Conservation (phyloP, 2,797 vertebrate species). For the Gorsachius magnificus region DNA sequence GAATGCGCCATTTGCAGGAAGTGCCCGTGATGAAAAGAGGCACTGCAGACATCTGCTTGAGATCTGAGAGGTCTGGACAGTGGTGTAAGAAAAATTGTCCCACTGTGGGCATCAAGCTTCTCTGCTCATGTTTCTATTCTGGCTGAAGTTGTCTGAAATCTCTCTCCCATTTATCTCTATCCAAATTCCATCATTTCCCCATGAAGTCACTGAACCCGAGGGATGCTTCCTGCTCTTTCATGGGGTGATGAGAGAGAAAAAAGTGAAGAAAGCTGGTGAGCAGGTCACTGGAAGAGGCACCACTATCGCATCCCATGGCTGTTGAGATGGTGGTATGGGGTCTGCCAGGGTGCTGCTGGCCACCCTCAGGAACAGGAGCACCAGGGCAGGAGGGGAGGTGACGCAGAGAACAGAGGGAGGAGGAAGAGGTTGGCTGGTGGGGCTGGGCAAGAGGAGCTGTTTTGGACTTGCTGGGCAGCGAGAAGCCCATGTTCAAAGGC, state of each 20-base stretch:
- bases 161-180: background rate
- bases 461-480: background rate
- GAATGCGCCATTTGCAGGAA: background rate
- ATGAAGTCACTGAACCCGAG: background rate
- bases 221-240: background rate
- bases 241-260: background rate
- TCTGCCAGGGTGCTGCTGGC: background rate
- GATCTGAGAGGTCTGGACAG: background rate
- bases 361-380: background rate
- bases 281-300: background rate
- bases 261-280: background rate
- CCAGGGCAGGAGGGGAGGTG: background rate
- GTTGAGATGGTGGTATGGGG: background rate
- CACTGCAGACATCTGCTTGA: background rate
- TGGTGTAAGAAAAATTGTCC: background rate
- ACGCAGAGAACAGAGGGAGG: background rate
- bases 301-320: background rate
- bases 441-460: background rate
- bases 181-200: background rate
- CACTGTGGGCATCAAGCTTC: background rate
- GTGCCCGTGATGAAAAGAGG: background rate
- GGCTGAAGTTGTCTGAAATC: background rate
- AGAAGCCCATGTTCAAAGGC: background rate
- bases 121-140: background rate
- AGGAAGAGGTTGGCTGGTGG: background rate